Evolutionary conservation across 2,113 vertebrate species (phyloP), one percentile per base, ranked within the genome.

Genomic region (Apaloderma vittatum): DNA sequence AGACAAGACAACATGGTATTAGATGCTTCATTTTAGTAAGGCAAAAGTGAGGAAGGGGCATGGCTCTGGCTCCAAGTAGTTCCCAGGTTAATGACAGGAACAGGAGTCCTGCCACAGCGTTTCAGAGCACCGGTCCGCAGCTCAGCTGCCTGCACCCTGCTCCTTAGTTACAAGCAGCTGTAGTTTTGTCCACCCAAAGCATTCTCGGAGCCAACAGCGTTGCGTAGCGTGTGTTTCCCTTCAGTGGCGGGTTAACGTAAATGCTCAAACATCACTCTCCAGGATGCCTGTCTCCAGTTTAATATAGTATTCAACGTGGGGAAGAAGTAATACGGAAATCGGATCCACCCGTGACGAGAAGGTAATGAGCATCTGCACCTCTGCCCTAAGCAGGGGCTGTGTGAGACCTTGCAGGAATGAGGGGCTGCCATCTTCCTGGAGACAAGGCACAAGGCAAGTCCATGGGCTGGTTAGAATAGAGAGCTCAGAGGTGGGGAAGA

Each of bases 31-130:
- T 75, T 88, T 81, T 40, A 72, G 59, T 22, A 37, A 90, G 37
- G 59, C 4, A 1, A 68, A 80, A 86, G 88, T 34, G 74, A 76
- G 87, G 43, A 87, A 45, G 66, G 18, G 23, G 24, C 51, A 37
- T 0, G 0, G 46, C 51, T 65, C 49, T 55, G 67, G 37, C 78
- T 88, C 36, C 9, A 8, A 11, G 74, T 3, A 37, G 14, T 5
- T 82, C 23, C 32, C 0, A 2, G 34, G 46, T 57, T 48, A 29
- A 32, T 11, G 65, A 24, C 23, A 22, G 51, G 52, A 21, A 23
- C n/a, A 15, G 29, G 15, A 66, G 17, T 46, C 23, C 49, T 58
- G 70, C 15, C 3, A 0, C 24, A 3, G 24, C 0, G 0, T n/a
- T 73, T 36, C 51, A 49, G 65, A 70, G 37, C 58, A 40, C 61